Evolutionary conservation across 2,797 vertebrate species (phyloP), one percentile per base, ranked within the genome.

Genomic region (Percopsis omiscomaycus): DNA sequence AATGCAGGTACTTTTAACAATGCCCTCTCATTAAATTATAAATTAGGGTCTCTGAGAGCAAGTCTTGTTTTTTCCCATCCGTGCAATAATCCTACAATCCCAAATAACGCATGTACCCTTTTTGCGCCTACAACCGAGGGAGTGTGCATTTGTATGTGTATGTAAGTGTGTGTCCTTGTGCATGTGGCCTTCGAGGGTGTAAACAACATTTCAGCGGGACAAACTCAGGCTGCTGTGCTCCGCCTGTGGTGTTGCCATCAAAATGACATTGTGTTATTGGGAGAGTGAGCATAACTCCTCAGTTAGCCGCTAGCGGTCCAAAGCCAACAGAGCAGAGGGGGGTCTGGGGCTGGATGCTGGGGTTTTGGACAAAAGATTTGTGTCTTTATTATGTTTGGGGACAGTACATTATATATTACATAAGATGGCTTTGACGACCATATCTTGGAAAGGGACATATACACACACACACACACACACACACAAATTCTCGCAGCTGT

Each of bases 231-330:
- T 88, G 88, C 78, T 86, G 82, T 86, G 80, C 74, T 84, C 74
- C 64, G 59, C 75, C 74, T 89, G 88, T 88, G 88, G 88, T 61
- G 78, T 84, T 63, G 71, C 56, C 82, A 13, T 91, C 90, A 92
- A 80, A 83, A 69, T 89, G 89, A 92, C 88, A 85, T 81, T 68
- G 78, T 90, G 90, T 89, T 91, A 88, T 85, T 83, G 77, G 73
- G 71, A 88, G 69, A 71, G 79, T 73, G 52, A 0, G 27, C 46
- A 47, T 3, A 54, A 59, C 80, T 84, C 82, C 59, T 88, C 84
- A 83, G 87, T 91, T 83, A 83, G 77, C 73, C 66, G 75, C 71
- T 75, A 64, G 68, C 63, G 61, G 75, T 83, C 83, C 88, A 89
- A 90, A 90, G 10, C 6, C 59, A 4, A 44, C 50, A 11, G 28